phyloP scores from a whole-genome alignment of 92 coral and sea anemone genomes.

The Bergia sp. region DNA sequence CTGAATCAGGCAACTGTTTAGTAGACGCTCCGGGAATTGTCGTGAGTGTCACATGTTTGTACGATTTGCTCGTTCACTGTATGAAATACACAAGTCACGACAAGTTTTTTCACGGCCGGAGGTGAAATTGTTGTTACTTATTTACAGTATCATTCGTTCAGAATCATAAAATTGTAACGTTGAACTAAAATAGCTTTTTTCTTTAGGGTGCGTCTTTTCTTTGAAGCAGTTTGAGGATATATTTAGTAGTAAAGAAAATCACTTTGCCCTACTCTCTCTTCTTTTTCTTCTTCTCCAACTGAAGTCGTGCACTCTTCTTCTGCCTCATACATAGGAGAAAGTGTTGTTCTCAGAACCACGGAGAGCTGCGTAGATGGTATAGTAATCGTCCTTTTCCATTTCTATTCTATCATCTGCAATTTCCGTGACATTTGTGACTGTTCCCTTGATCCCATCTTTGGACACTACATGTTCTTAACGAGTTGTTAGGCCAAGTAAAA shows the following conservation, averaged over 20 bases:
- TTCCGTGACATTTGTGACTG: conserved; percentile 31
- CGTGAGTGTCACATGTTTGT: too few relatives aligned
- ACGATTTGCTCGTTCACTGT: too few relatives aligned
- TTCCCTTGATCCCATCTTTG: conserved; percentile 48
- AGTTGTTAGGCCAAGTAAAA: neutral
- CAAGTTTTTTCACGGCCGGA: too few relatives aligned
- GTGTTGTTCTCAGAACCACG: conserved; percentile 12
- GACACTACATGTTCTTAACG: conserved; percentile 43
- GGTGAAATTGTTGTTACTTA: neutral
- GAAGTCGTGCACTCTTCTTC: conserved; percentile 12
- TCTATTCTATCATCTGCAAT: conserved; percentile 27
- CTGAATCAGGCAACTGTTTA: too few relatives aligned
- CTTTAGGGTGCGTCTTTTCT: neutral
- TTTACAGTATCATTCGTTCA: neutral
- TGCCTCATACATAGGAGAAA: conserved; percentile 14
- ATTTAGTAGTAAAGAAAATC: neutral
- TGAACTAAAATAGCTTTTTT: neutral
- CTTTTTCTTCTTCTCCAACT: neutral
- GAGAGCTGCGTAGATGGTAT: neutral
- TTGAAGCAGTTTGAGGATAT: neutral
- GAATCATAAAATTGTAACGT: neutral
- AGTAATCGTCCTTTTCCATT: conserved; percentile 24
- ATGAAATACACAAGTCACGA: too few relatives aligned
- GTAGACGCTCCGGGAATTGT: too few relatives aligned
- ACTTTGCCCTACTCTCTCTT: neutral